Evolutionary conservation across 37 sponge, comb jelly and placozoan genomes (phyloP).

Genomic region (Oopsacas minuta): DNA sequence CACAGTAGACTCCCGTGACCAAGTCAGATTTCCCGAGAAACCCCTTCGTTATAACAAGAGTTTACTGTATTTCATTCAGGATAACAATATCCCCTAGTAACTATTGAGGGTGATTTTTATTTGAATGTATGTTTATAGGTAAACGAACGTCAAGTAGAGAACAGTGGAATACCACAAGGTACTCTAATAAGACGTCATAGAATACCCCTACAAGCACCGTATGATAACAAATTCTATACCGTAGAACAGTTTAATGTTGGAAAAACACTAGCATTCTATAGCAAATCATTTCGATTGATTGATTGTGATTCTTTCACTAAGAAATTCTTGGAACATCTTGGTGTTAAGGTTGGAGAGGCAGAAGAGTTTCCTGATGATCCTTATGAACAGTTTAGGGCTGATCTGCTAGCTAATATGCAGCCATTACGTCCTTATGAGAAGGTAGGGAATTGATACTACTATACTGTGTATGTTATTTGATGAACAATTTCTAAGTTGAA

Average conservation of each 20-base stretch:
- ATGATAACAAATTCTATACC: conserved; percentile 82
- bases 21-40: too few species aligned
- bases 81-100: too few species aligned
- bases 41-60: too few species aligned
- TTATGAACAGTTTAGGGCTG: conserved; percentile 19
- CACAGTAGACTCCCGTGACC: too few species aligned
- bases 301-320: conserved; percentile 91
- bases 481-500: too few species aligned
- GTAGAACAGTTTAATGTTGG: conserved; percentile 88
- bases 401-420: conserved; percentile 76
- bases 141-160: conserved; percentile 60
- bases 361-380: conserved; percentile 51
- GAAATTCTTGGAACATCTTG: conserved; percentile 73
- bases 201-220: conserved; percentile 75
- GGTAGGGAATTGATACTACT: too few species aligned
- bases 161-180: conserved; percentile 96
- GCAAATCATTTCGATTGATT: conserved; percentile 58
- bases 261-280: conserved; percentile 50
- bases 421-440: conserved; percentile 90
- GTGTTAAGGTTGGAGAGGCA: conserved; percentile 45
- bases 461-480: too few species aligned
- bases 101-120: too few species aligned
- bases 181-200: conserved; percentile 88
- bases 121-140: conserved; percentile 21
- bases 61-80: too few species aligned